Conservation (phyloP, 2,797 vertebrate genomes). For the Pantherophis alleghaniensis region DNA sequence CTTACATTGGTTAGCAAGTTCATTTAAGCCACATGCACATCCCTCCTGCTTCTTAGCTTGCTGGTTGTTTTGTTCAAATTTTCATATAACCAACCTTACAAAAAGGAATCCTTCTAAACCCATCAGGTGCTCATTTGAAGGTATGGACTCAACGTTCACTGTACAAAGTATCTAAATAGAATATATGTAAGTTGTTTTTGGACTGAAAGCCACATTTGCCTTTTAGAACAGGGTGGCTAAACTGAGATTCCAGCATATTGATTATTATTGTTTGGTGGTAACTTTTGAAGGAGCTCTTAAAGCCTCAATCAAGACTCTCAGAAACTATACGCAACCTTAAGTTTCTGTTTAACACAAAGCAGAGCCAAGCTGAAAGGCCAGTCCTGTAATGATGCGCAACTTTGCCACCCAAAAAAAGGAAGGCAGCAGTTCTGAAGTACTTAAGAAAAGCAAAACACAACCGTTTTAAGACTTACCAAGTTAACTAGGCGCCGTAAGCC, state of each 20-base stretch:
- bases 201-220: neutral
- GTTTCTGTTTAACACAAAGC: neutral
- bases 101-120: neutral
- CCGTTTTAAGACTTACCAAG: slow-evolving; percentile 74
- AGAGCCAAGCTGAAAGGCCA: neutral
- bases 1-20: neutral
- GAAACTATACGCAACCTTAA: neutral
- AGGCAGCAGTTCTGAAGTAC: neutral
- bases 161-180: neutral
- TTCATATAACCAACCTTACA: neutral
- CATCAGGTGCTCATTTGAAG: neutral
- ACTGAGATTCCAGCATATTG: neutral
- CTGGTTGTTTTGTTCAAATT: neutral
- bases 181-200: neutral
- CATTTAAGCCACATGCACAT: neutral
- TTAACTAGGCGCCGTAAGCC: slow-evolving; percentile 95
- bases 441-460: neutral
- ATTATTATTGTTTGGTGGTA: neutral
- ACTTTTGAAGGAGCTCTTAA: neutral
- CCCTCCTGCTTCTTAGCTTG: neutral
- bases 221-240: neutral
- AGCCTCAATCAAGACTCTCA: neutral
- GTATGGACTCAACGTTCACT: neutral
- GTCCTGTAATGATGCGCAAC: neutral
- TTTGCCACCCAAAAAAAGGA: neutral